These are phyloP conservation scores for Hydractinia echinata DNA, from an alignment of 30 jellyfish, hydroid and myxozoan species.

Conservation along the genomic window DNA sequence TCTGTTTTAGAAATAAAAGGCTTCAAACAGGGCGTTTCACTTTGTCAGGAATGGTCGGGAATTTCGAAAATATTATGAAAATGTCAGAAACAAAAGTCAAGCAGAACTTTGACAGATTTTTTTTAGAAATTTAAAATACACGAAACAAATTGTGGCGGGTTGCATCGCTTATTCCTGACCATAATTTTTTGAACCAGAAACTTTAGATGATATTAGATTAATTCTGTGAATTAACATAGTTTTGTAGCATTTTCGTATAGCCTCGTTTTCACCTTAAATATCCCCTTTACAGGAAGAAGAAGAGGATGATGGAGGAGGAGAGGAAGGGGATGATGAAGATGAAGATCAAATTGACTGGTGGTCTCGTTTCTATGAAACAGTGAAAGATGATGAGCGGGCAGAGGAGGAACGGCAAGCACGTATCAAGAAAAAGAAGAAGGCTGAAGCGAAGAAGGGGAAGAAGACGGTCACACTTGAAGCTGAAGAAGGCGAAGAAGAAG, in stretches of 20 bases:
- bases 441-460: constrained; percentile 32
- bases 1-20: not conserved
- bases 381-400: constrained; percentile 34
- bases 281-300: not conserved
- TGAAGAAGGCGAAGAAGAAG: constrained; percentile 30
- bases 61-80: not conserved
- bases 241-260: too few relatives aligned
- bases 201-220: too few relatives aligned
- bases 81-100: not conserved
- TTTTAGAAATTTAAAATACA: too few relatives aligned
- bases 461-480: constrained; percentile 30
- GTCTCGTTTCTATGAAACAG: constrained; percentile 54
- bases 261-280: not conserved
- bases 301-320: constrained; percentile 21
- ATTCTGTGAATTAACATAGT: too few relatives aligned
- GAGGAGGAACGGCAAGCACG: not conserved
- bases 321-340: constrained; percentile 26
- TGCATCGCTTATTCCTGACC: too few relatives aligned
- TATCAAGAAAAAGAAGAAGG: constrained; percentile 17
- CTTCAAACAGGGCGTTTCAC: not conserved
- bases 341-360: constrained; percentile 50
- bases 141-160: too few relatives aligned
- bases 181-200: too few relatives aligned
- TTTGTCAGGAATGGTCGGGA: not conserved
- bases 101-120: too few relatives aligned